phyloP scores from a whole-genome alignment of 2,113 vertebrate species.

The Sterrhoptilus dennistouni region DNA sequence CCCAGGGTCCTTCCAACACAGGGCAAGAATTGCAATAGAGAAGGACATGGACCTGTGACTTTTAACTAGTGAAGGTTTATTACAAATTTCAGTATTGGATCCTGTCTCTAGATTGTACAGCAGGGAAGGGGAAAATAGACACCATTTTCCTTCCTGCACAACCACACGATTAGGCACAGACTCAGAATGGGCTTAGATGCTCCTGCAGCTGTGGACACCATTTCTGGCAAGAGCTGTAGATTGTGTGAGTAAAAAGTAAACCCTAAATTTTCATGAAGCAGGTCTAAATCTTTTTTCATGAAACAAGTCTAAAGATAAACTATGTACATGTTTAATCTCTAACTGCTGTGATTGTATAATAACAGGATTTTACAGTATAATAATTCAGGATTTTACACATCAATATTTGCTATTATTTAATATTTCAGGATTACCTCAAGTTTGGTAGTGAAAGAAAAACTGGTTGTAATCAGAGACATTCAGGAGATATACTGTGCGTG shows the following conservation, averaged over 20 bases:
- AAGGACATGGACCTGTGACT: neutral
- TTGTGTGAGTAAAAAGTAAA: neutral
- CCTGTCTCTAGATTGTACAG: neutral
- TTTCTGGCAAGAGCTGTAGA: neutral
- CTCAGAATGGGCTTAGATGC: neutral
- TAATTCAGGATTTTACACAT: neutral
- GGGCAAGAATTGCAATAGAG: neutral
- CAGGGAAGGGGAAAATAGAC: neutral
- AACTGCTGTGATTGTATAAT: neutral
- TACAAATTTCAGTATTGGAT: neutral
- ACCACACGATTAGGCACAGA: neutral
- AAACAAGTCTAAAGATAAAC: neutral
- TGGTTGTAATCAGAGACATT: neutral
- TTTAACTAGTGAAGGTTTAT: accelerated
- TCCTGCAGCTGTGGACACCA: neutral
- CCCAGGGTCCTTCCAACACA: neutral
- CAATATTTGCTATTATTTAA: neutral
- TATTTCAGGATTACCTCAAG: neutral
- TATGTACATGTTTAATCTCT: neutral
- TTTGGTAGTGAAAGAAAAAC: neutral
- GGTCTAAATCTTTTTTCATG: neutral
- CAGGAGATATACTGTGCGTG: neutral
- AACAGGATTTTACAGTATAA: no score
- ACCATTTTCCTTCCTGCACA: neutral
- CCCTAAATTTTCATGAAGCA: neutral